Percentiles rank a stretch among this genome's conserved stretches.
These are phyloP conservation scores for Phaethornis superciliosus DNA, from an alignment of 2,113 vertebrate species.

Conservation along the genomic window DNA sequence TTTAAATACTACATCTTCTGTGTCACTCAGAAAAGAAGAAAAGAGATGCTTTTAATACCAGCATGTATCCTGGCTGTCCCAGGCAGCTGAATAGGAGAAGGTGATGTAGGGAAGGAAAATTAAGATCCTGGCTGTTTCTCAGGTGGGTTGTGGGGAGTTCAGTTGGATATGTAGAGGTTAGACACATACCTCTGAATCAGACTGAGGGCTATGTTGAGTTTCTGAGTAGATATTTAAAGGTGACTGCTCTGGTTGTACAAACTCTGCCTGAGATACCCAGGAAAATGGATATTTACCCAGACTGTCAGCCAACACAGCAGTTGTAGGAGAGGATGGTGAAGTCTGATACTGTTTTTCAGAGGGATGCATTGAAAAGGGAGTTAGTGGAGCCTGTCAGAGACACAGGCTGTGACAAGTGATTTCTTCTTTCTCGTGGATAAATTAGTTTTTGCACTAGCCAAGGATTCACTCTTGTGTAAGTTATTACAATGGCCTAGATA, in stretches of 20 bases:
- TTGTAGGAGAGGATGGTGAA: not conserved
- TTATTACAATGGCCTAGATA: not conserved
- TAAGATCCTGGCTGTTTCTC: not conserved
- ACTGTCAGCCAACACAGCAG: not conserved
- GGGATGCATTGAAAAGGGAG: not conserved
- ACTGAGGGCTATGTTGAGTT: not conserved
- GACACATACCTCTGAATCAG: not conserved
- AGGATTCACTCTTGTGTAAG: not conserved
- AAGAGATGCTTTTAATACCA: not conserved
- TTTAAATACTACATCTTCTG: not conserved
- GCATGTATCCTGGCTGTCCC: not conserved
- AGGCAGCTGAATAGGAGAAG: not conserved
- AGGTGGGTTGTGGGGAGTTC: not conserved
- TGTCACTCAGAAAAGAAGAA: not conserved
- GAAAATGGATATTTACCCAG: not conserved
- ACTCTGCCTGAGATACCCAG: not conserved
- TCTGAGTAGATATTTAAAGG: not conserved
- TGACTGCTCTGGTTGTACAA: not conserved
- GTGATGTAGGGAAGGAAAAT: not conserved
- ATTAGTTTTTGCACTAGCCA: constrained; percentile 2
- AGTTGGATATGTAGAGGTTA: not conserved
- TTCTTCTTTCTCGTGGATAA: constrained; percentile 13
- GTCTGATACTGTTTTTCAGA: not conserved
- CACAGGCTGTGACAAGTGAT: constrained; percentile 9
- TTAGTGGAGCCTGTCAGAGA: not conserved